A percentile compares a stretch with the other conserved stretches of the same genome.
phyloP scores from a whole-genome alignment of 2,797 vertebrate species.

The Characodon lateralis region DNA sequence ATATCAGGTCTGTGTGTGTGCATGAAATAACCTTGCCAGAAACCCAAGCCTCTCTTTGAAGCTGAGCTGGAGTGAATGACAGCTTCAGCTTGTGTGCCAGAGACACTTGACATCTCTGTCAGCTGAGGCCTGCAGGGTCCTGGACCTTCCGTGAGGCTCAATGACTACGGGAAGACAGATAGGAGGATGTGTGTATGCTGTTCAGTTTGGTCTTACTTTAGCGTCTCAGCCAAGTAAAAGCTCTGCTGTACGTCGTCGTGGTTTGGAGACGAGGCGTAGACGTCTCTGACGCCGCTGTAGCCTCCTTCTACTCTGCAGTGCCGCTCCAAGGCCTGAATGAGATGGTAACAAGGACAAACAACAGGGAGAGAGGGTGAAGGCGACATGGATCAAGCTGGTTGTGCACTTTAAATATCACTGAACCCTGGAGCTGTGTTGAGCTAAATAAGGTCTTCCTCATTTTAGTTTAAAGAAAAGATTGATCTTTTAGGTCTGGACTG shows the following conservation, averaged over 20 bases:
- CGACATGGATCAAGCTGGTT: conserved; percentile 9
- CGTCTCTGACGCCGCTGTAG: conserved; percentile 93
- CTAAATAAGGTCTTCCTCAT: conserved; percentile 13
- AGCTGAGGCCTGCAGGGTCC: conserved; percentile 4
- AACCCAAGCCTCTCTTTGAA: conserved; percentile 8
- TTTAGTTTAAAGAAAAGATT: too few relatives aligned
- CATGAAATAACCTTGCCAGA: neutral
- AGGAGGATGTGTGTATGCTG: neutral
- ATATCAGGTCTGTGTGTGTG: neutral
- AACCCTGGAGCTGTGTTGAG: conserved; percentile 5
- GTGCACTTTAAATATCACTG: conserved; percentile 18
- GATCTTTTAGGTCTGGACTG: too few relatives aligned
- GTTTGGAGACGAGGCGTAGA: conserved; percentile 85
- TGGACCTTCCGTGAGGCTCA: conserved; percentile 17
- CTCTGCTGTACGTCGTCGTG: conserved; percentile 98
- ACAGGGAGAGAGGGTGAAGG: neutral
- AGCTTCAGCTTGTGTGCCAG: neutral
- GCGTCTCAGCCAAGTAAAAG: conserved; percentile 96
- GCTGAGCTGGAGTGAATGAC: conserved; percentile 21
- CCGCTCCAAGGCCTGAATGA: conserved; percentile 90
- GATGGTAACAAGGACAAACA: conserved; percentile 9
- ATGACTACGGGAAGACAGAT: conserved; percentile 25
- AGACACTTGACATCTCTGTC: conserved; percentile 25
- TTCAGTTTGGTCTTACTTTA: conserved; percentile 88
- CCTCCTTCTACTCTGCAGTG: conserved; percentile 92